Evolutionary conservation across 2,888 invertebrate species (phyloP), one percentile per base, ranked within the genome.

Genomic region (Malthinus flaveolus): DNA sequence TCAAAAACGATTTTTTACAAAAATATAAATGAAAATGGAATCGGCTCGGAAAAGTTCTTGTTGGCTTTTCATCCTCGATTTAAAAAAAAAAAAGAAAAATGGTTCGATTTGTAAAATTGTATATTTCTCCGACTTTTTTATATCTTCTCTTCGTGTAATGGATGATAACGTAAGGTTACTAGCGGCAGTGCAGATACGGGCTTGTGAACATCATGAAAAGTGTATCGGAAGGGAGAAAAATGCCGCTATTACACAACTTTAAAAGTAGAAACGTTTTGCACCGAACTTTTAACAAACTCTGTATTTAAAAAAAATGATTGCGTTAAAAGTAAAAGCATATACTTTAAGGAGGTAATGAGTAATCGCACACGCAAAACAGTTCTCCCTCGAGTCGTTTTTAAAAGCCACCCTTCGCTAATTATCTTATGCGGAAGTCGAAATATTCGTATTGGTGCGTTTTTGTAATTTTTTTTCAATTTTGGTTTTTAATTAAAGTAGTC

Each of bases 181-280:
- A 33, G 45, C 52, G 31, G 52, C 46, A 46, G 36, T 52, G 52
- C 52, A 46, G 52, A 52, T 52, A 36, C 35, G 45, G 46, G 52
- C 32, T 13, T 31, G 52, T 45, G 46, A 52, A 45, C 36, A 34
- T 44, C 52, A 37, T 23, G 45, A 32, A 46, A 52, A 49, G 32
- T n/a, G n/a, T 52, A 51, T 45, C 33, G 51, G 35, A 13, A 45
- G 46, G 48, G 39, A 49, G 55, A 35, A 46, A 15, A 32, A 49
- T 31, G 44, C 49, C 55, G 49, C 49, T 44, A 55, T 49, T 55
- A 34, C 32, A 34, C 49, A 33, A 55, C 45, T 39, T 49, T 37
- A 49, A 55, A 42, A 12, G 55, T n/a, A 47, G 36, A 51, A 42
- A 49, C 33, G 49, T 48, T 54, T 47, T 54, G 2, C 23, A 39